A percentile compares a stretch with the other conserved stretches of the same genome.
Conservation (phyloP, 2,113 vertebrate genomes). For the Lynx canadensis region DNA sequence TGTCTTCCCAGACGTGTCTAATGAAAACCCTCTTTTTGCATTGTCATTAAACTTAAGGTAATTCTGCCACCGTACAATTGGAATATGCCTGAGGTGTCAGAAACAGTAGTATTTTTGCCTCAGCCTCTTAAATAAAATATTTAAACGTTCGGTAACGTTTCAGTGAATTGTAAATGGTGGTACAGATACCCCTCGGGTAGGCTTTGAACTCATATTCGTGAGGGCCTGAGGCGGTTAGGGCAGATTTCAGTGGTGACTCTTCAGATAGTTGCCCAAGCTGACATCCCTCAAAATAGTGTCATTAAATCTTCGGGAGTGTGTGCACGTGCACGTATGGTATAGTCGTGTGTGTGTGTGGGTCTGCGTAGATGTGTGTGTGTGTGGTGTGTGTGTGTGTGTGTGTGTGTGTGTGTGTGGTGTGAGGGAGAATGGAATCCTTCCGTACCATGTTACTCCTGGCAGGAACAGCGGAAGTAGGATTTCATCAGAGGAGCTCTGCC, state of each 20-base stretch:
- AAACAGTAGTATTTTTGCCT: conserved; percentile 57
- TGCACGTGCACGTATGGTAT: no score
- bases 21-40: conserved; percentile 44
- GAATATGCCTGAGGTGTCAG: conserved; percentile 40
- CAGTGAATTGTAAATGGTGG: not conserved
- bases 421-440: not conserved
- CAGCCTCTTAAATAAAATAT: conserved; percentile 60
- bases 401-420: not conserved
- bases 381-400: not conserved
- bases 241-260: not conserved
- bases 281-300: not conserved
- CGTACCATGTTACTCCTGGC: not conserved
- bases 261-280: not conserved
- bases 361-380: not conserved
- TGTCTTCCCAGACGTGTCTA: conserved; percentile 32
- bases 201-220: not conserved
- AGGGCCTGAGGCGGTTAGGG: not conserved
- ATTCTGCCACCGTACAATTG: conserved; percentile 29
- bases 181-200: conserved; percentile 2
- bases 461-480: conserved; percentile 8
- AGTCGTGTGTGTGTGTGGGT: not conserved
- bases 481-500: not conserved
- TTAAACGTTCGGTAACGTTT: not conserved
- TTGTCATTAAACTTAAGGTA: conserved; percentile 42
- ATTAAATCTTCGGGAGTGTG: not conserved